Base-by-base conservation (phyloP, 1,140 invertebrate species). In the Liolophura sinensis region DNA sequence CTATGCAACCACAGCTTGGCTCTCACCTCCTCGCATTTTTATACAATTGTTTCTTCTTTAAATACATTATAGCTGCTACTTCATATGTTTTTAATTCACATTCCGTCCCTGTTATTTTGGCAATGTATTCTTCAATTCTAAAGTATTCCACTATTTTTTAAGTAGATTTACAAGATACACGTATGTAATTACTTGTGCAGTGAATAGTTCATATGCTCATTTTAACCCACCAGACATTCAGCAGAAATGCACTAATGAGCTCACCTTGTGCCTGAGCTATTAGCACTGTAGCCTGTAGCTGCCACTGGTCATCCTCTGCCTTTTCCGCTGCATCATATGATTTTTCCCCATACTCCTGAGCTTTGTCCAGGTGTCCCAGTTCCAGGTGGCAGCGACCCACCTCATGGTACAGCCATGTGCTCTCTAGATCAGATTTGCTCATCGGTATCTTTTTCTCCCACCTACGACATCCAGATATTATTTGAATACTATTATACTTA, bases 361-460 rank as follows among this genome's bases (percentile, higher is more conserved):
- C 83, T n/a, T 68, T 60, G 0, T 68, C 25, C 51, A 64, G 76
- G 40, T 76, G 62, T 16, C 69, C 72, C 16, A 83, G 62, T 68
- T 84, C 83, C 60, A 84, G 69, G 65, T 84, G 74, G 61, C 84
- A 85, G 12, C 82, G 73, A 11, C 82, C 82, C 3, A 84, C 77
- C 69, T 84, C 83, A 65, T 84, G 83, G 67, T 75, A 81, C 47
- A 84, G 64, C 84, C 84, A 85, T 16, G 83, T 80, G 46, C 66
- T 75, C 59, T 83, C 82, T 31, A 82, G 60, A 12, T 73, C 52
- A 60, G 73, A 75, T 62, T 80, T 80, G 46, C 70, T 75, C 66
- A 77, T 58, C 14, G 80, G 80, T 56, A 82, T 61, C 63, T 82
- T 82, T 25, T 73, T 65, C 56, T 82, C 76, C 79, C 80, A 83